Evolutionary conservation across 2,797 vertebrate genomes (phyloP), one percentile per base, ranked within the genome.

Genomic region (Cossypha polioptera): DNA sequence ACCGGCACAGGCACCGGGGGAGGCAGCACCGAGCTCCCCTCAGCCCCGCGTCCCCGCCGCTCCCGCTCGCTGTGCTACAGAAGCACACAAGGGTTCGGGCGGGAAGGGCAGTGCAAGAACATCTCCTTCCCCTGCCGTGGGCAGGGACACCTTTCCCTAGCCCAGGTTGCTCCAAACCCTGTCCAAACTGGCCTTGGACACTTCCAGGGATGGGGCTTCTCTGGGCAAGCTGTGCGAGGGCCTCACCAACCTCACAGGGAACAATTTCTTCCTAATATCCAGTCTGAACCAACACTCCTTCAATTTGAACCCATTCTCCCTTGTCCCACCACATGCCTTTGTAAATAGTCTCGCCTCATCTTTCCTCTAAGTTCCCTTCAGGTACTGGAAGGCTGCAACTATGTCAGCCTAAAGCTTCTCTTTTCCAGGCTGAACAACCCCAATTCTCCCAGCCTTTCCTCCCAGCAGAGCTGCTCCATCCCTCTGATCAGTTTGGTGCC

Each of bases 101-200:
- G 43, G n/a, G 10, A 33, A 43, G 59, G n/a, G 20, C 8, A 2
- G 47, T n/a, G 13, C n/a, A 10, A 6, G 16, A 20, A 2, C 31
- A 6, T 21, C 35, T 22, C 14, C 4, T 43, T 11, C 62, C 17
- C 21, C 31, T 47, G 53, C 53, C 38, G 0, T 2, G 47, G 20
- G 5, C 7, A 47, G 17, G 3, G 18, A 81, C 13, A 10, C 13
- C 54, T 28, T 61, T 5, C 25, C 10, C 4, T 5, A 17, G 11
- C 48, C 9, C 62, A n/a, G 22, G 31, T 3, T 55, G 36, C 35
- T 75, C 31, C n/a, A 29, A 53, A n/a, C 45, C 15, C 28, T 31
- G 14, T 21, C 28, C 10, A 31, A 0, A 10, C 21, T 25, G 48
- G 13, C 40, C 26, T 2, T 7, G 35, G 7, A 28, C 40, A 10